phyloP scores from a whole-genome alignment of 37 sponge, comb jelly and placozoan species.

The Crambe crambe region DNA sequence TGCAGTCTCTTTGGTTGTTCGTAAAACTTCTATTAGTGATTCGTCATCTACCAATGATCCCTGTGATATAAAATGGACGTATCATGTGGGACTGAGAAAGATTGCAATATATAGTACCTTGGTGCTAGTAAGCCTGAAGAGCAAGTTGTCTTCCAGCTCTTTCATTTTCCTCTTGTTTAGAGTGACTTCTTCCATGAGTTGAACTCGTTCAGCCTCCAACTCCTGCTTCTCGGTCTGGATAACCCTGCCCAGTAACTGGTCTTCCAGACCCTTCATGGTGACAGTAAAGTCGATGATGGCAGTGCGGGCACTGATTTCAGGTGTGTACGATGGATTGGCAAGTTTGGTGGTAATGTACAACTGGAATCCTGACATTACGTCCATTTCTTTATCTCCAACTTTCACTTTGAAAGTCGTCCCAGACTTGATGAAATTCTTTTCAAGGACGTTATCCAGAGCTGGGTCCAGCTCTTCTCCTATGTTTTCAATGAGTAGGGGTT shows the following conservation, averaged over 20 bases:
- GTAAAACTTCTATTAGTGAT: conserved; percentile 91
- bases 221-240: conserved; percentile 98
- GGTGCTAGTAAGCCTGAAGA: conserved; percentile 93
- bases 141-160: conserved; percentile 97
- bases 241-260: conserved; percentile 98
- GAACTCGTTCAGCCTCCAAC: conserved; percentile 89
- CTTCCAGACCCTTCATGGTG: conserved; percentile 99
- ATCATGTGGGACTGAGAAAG: not conserved
- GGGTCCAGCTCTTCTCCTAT: conserved; percentile 97
- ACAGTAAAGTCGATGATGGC: conserved; percentile 99
- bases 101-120: conserved; percentile 21
- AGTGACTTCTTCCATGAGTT: conserved; percentile 97
- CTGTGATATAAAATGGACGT: conserved; percentile 21
- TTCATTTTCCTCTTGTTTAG: conserved; percentile 96
- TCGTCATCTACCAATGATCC: conserved; percentile 98
- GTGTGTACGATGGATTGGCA: conserved; percentile 97
- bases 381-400: conserved; percentile 98
- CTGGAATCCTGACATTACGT: conserved; percentile 93
- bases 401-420: conserved; percentile 86
- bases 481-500: conserved; percentile 93
- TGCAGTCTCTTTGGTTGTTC: conserved; percentile 94
- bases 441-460: conserved; percentile 98
- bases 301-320: conserved; percentile 95
- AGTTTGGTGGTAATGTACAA: conserved; percentile 98
- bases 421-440: conserved; percentile 99